phyloP scores from a whole-genome alignment of 2,113 vertebrate species.

The Urocitellus parryii region DNA sequence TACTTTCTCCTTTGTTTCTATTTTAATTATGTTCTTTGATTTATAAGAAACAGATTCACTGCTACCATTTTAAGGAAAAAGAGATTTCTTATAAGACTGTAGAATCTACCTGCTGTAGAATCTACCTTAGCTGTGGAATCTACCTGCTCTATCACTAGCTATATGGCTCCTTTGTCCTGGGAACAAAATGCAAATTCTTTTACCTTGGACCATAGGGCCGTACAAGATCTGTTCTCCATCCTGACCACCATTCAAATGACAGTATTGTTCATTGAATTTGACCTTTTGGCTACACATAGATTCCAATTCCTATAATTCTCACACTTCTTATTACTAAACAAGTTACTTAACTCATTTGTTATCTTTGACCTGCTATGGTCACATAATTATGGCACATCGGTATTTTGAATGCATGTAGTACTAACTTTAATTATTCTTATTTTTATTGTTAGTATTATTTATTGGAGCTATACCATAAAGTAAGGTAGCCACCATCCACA shows the following conservation, averaged over 20 bases:
- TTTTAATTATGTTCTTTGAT: conserved; percentile 29
- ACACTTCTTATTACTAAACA: background rate
- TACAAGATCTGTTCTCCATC: background rate
- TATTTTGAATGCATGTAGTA: background rate
- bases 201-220: background rate
- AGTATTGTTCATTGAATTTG: background rate
- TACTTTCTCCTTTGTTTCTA: background rate
- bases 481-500: background rate
- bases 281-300: background rate
- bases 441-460: background rate
- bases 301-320: background rate
- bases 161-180: background rate
- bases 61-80: conserved; percentile 5
- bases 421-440: background rate
- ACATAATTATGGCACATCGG: background rate
- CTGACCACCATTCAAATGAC: background rate
- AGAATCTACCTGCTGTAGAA: background rate
- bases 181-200: conserved; percentile 43
- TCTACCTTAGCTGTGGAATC: background rate
- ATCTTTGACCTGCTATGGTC: conserved; percentile 7
- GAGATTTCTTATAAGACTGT: background rate
- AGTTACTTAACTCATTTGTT: background rate
- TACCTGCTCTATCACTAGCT: background rate
- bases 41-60: conserved; percentile 33
- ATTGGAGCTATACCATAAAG: background rate